phyloP scores from a whole-genome alignment of 2,113 vertebrate species.

The Thryonomys swinderianus region DNA sequence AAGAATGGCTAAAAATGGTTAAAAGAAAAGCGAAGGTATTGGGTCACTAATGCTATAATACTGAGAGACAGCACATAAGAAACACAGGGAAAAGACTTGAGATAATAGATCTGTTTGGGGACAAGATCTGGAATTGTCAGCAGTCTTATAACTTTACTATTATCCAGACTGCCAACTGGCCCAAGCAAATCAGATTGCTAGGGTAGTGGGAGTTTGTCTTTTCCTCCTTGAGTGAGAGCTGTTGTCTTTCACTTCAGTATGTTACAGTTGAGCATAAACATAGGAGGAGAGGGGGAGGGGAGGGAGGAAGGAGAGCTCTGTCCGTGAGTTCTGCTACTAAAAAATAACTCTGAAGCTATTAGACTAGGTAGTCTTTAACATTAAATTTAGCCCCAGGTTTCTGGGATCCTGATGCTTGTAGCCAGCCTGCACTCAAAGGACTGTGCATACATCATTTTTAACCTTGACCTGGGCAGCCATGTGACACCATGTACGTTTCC shows the following conservation, averaged over 20 bases:
- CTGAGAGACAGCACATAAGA: neutral
- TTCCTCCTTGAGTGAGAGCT: neutral
- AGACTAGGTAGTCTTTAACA: neutral
- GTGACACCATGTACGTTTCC: neutral
- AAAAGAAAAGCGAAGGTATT: neutral
- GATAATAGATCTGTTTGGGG: neutral
- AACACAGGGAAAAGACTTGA: neutral
- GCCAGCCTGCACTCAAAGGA: neutral
- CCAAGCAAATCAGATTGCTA: neutral
- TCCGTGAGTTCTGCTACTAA: neutral
- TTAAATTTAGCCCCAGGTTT: neutral
- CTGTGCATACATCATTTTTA: neutral
- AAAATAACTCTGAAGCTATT: neutral
- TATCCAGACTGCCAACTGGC: neutral
- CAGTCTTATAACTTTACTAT: neutral
- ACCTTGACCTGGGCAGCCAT: slow-evolving; percentile 21
- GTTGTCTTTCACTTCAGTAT: neutral
- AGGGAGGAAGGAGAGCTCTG: neutral
- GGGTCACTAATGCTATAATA: neutral
- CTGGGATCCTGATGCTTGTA: slow-evolving; percentile 2
- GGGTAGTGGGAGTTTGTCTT: neutral
- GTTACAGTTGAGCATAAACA: neutral
- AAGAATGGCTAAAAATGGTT: too few relatives aligned
- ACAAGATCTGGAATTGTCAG: neutral
- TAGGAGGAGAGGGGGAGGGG: neutral